Conservation (phyloP, 2,797 vertebrate genomes). For the Esox masquinongy region DNA sequence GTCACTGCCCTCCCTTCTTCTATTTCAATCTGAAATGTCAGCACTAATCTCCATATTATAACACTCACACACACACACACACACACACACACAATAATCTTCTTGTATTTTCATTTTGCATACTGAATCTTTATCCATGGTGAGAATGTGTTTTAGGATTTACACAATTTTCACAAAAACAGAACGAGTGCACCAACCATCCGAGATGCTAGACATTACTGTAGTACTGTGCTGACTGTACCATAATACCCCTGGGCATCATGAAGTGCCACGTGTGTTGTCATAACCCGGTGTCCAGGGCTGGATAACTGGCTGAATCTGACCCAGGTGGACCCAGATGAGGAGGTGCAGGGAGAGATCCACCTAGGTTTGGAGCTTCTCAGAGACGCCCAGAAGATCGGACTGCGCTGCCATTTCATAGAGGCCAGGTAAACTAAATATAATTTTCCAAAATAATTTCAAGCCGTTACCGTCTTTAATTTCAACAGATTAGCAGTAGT, state of each 20-base stretch:
- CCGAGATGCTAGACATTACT: background rate
- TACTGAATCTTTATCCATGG: background rate
- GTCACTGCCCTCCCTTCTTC: slow-evolving; percentile 1
- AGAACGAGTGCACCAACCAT: background rate
- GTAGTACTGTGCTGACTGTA: background rate
- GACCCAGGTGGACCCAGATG: slow-evolving; percentile 79
- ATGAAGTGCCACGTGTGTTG: background rate
- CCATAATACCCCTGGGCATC: background rate
- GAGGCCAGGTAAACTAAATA: slow-evolving; percentile 80
- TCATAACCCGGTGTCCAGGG: slow-evolving; percentile 62
- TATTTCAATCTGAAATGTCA: background rate
- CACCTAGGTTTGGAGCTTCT: slow-evolving; percentile 78
- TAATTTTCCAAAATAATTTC: background rate
- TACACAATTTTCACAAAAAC: background rate
- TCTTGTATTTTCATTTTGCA: background rate
- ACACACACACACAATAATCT: background rate
- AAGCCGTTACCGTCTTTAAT: background rate
- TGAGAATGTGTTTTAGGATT: background rate
- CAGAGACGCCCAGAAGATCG: slow-evolving; percentile 61
- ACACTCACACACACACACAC: background rate
- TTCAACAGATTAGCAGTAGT: background rate
- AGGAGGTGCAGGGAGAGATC: slow-evolving; percentile 91
- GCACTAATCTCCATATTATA: background rate
- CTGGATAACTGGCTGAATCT: slow-evolving; percentile 89
- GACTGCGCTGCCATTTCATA: slow-evolving; percentile 81